Percentiles rank a stretch among this genome's conserved stretches.
These are phyloP conservation scores for Myotis yumanensis DNA, from an alignment of 2,113 vertebrate genomes.

Conservation along the genomic window DNA sequence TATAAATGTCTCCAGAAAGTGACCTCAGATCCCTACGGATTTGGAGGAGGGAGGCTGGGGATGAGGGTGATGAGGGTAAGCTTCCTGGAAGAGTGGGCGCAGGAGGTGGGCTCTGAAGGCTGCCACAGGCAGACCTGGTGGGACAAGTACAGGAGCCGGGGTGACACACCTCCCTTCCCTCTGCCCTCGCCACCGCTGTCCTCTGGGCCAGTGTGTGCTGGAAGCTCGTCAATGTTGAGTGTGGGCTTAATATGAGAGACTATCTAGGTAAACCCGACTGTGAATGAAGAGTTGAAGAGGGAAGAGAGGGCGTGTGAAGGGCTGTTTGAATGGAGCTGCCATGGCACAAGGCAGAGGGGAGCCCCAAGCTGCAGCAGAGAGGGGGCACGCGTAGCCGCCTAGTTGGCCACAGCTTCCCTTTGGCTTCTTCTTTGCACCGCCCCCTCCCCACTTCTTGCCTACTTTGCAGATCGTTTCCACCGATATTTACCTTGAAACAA, in stretches of 20 bases:
- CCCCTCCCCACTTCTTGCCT: too few species aligned
- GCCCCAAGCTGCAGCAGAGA: neutral
- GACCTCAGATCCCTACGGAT: neutral
- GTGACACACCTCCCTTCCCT: neutral
- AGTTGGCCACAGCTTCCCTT: neutral
- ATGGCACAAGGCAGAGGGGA: too few species aligned
- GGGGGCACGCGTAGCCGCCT: neutral
- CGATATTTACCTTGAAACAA: neutral
- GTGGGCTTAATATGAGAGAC: neutral
- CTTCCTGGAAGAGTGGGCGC: neutral
- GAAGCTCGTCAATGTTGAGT: neutral
- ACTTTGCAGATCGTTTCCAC: neutral
- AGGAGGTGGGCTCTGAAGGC: neutral
- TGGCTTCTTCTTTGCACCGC: neutral
- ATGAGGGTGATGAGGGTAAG: neutral
- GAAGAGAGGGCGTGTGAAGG: neutral
- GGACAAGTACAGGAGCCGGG: neutral
- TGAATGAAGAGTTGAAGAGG: neutral
- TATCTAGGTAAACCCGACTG: neutral
- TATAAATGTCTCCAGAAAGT: neutral
- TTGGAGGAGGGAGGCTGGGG: neutral
- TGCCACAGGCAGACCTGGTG: neutral
- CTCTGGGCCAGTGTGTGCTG: neutral
- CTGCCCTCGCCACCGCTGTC: accelerated
- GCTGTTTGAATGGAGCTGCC: neutral